Conservation (phyloP, 92 coral and sea anemone genomes). For the Micromussa lordhowensis region DNA sequence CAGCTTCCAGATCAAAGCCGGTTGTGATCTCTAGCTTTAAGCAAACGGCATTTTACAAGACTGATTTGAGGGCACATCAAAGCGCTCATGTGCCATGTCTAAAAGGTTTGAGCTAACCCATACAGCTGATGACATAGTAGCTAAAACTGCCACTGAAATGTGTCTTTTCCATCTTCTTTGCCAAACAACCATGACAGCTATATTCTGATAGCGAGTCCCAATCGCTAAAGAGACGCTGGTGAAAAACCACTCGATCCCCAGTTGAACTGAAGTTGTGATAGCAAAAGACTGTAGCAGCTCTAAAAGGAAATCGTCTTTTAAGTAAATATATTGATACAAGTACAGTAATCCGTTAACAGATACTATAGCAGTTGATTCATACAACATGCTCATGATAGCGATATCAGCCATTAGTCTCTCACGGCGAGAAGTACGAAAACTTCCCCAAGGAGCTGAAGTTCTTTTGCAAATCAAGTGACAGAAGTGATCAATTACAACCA, state of each 20-base stretch:
- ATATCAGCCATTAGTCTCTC: slow-evolving; percentile 53
- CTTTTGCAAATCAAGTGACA: slow-evolving; percentile 8
- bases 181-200: slow-evolving; percentile 37
- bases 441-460: slow-evolving; percentile 39
- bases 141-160: slow-evolving; percentile 1
- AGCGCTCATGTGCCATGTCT: neutral
- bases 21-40: neutral
- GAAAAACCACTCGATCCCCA: slow-evolving; percentile 13
- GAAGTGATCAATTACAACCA: slow-evolving; percentile 11
- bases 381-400: slow-evolving; percentile 46
- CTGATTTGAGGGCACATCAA: neutral
- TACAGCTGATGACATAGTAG: neutral
- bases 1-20: neutral
- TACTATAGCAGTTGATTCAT: slow-evolving; percentile 38
- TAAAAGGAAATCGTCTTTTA: neutral
- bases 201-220: slow-evolving; percentile 40
- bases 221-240: slow-evolving; percentile 15
- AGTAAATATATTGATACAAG: too few relatives aligned
- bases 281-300: neutral
- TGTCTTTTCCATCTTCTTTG: slow-evolving; percentile 15
- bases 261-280: neutral
- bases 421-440: slow-evolving; percentile 58
- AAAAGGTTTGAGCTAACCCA: neutral
- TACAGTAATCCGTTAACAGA: slow-evolving; percentile 17
- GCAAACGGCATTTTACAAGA: slow-evolving; percentile 13